Evolutionary conservation across 2,113 vertebrate species (phyloP).

Genomic region (Boleophthalmus pectinirostris): DNA sequence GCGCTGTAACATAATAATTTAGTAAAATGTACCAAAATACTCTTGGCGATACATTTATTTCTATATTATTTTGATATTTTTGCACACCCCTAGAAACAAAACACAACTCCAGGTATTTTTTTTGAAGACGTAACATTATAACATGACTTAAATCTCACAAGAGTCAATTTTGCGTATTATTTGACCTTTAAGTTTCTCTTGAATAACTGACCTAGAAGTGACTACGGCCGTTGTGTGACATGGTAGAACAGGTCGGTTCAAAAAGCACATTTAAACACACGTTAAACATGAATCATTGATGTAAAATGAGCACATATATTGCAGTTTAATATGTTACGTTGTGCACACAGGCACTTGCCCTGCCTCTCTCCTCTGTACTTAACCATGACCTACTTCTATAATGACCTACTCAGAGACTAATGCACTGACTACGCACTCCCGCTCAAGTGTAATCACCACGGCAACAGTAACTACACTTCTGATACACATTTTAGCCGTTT

Average conservation of each 20-base stretch:
- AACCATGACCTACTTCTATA: slow-evolving; percentile 3
- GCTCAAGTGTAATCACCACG: neutral
- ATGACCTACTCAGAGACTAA: slow-evolving; percentile 4
- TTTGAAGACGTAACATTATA: too few species aligned
- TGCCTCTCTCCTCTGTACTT: neutral
- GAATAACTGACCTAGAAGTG: too few species aligned
- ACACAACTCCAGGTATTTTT: too few species aligned
- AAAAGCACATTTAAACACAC: neutral
- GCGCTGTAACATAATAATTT: too few species aligned
- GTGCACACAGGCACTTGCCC: neutral
- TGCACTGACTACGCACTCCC: neutral
- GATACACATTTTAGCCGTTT: slow-evolving; percentile 92
- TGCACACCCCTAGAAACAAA: too few species aligned
- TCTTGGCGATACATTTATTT: too few species aligned
- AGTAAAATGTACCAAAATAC: too few species aligned
- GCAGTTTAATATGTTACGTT: neutral
- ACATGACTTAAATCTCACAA: too few species aligned
- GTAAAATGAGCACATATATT: neutral
- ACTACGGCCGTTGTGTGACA: neutral
- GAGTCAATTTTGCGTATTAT: too few species aligned
- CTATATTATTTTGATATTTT: too few species aligned
- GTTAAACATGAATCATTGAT: neutral
- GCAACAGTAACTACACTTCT: slow-evolving; percentile 84
- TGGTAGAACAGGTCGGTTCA: too few species aligned
- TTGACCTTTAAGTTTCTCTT: too few species aligned